Percentiles rank a stretch among this genome's conserved stretches.
Evolutionary conservation across 1,140 invertebrate species (phyloP).

Genomic region (Tetramorium parvispinum): DNA sequence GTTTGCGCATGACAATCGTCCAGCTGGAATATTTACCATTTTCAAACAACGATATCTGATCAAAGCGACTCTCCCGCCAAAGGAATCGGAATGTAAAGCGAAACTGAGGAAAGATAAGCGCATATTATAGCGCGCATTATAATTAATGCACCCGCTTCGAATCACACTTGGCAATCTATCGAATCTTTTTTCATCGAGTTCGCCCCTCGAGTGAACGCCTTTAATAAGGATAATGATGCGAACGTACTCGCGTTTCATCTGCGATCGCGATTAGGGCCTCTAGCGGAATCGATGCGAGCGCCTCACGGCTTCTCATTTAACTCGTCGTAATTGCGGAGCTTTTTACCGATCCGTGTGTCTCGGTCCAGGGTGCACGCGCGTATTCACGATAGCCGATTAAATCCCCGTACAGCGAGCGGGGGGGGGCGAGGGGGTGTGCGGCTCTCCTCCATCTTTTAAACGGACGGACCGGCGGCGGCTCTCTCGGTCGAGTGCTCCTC

Average conservation of each 20-base stretch:
- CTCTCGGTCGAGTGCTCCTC: constrained; percentile 51
- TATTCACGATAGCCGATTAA: constrained; percentile 57
- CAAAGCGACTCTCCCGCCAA: background rate
- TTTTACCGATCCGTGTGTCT: constrained; percentile 28
- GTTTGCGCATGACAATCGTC: background rate
- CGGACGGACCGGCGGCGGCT: constrained; percentile 17
- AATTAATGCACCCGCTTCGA: background rate
- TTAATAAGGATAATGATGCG: background rate
- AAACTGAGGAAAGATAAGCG: background rate
- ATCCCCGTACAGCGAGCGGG: background rate
- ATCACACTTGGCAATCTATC: background rate
- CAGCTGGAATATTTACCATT: background rate
- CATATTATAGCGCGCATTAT: background rate
- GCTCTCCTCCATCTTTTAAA: constrained; percentile 36
- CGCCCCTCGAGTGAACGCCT: background rate
- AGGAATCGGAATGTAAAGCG: background rate
- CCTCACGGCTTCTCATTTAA: constrained; percentile 33
- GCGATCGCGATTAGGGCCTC: constrained; percentile 27
- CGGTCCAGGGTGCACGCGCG: constrained; percentile 33
- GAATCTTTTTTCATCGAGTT: background rate
- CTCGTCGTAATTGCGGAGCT: constrained; percentile 41
- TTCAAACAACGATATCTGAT: background rate
- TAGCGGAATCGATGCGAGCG: constrained; percentile 5
- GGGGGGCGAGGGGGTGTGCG: background rate
- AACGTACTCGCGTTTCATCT: background rate